Conservation (phyloP, 2,113 vertebrate genomes). For the Bucco capensis region DNA sequence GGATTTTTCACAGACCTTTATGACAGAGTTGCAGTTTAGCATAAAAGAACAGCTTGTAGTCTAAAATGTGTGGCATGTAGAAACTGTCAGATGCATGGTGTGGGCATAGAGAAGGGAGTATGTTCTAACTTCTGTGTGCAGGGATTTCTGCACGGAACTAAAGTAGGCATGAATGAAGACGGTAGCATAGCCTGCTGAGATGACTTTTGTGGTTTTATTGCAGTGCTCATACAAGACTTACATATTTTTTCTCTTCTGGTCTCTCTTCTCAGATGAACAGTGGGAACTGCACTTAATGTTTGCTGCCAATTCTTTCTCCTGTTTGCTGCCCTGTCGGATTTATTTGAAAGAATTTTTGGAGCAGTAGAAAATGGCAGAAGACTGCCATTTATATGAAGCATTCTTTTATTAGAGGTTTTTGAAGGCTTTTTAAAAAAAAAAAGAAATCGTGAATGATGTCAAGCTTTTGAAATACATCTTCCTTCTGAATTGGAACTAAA, state of each 20-base stretch:
- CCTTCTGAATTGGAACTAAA: slow-evolving; percentile 25
- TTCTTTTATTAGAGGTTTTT: neutral
- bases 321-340: slow-evolving; percentile 27
- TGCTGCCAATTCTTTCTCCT: neutral
- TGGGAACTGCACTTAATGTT: neutral
- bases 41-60: neutral
- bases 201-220: slow-evolving; percentile 9
- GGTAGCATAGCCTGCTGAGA: neutral
- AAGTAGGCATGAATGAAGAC: neutral
- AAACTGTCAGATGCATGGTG: neutral
- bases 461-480: slow-evolving; percentile 17
- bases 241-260: neutral
- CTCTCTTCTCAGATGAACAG: slow-evolving; percentile 17
- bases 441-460: neutral
- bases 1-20: neutral
- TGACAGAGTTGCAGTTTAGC: neutral
- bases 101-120: neutral
- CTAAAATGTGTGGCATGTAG: neutral
- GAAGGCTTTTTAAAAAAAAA: neutral
- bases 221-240: neutral
- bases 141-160: neutral
- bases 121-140: neutral
- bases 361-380: neutral
- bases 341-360: slow-evolving; percentile 18
- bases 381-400: neutral